Evolutionary conservation across 2,797 vertebrate species (phyloP).

Genomic region (Vipera ursinii): DNA sequence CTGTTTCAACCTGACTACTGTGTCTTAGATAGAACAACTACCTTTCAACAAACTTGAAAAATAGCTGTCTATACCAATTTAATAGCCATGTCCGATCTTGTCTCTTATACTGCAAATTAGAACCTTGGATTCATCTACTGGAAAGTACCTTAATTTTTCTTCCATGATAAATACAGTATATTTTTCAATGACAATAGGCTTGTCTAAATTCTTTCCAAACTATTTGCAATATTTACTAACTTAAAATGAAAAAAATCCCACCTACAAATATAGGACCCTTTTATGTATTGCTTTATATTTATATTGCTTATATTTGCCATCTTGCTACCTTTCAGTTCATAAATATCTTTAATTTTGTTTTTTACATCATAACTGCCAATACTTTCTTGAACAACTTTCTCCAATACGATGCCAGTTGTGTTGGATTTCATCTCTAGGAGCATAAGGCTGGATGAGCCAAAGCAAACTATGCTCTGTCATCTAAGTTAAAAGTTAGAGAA

Average conservation of each 20-base stretch:
- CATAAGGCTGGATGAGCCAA: neutral
- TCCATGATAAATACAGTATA: neutral
- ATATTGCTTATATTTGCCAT: neutral
- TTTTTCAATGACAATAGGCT: neutral
- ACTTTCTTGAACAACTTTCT: neutral
- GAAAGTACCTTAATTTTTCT: conserved; percentile 22
- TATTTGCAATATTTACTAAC: neutral
- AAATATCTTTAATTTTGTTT: neutral
- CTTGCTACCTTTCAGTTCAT: neutral
- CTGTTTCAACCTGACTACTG: neutral
- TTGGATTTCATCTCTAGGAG: neutral
- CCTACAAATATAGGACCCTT: neutral
- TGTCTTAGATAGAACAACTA: neutral
- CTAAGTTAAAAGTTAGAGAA: neutral
- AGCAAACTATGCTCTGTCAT: neutral
- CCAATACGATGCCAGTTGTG: neutral
- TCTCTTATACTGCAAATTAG: neutral
- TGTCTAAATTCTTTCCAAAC: neutral
- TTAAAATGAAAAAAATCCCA: neutral
- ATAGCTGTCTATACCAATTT: neutral
- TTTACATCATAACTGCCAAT: neutral
- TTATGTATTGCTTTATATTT: neutral
- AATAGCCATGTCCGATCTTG: neutral
- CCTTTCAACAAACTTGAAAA: neutral
- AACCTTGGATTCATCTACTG: neutral